These are phyloP conservation scores for Meta bourneti DNA, from an alignment of 2,888 invertebrate species.

Conservation along the genomic window DNA sequence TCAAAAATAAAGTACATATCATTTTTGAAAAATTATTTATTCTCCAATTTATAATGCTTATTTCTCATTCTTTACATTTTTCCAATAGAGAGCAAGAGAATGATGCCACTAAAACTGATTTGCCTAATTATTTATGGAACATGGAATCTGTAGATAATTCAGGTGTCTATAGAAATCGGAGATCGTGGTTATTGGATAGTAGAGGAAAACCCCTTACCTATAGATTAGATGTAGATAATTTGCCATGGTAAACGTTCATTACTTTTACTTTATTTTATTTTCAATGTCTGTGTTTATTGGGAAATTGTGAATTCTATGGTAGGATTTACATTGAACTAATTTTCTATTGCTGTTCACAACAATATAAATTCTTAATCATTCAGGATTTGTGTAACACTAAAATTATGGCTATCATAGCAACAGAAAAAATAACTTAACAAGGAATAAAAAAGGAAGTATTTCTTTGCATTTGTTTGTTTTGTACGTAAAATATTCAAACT, in stretches of 20 bases:
- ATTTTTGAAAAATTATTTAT: too few relatives aligned
- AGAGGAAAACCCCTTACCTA: constrained; percentile 77
- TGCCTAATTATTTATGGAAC: constrained; percentile 78
- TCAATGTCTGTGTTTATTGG: neutral
- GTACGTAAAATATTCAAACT: too few relatives aligned
- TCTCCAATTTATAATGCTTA: neutral
- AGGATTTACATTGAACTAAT: too few relatives aligned
- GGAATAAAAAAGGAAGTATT: neutral
- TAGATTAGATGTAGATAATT: constrained; percentile 77
- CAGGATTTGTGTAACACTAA: too few relatives aligned
- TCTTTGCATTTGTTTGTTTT: too few relatives aligned
- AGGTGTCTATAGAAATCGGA: constrained; percentile 78
- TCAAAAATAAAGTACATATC: neutral
- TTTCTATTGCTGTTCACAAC: too few relatives aligned
- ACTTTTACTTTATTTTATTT: neutral
- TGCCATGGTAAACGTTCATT: constrained; percentile 76
- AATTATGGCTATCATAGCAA: too few relatives aligned
- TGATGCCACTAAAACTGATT: neutral
- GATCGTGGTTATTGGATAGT: constrained; percentile 77
- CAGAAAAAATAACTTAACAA: too few relatives aligned
- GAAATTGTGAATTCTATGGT: too few relatives aligned
- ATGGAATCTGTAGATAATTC: constrained; percentile 76
- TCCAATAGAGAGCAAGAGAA: neutral
- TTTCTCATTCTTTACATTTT: neutral
- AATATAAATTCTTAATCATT: too few relatives aligned